A percentile compares a stretch with the other conserved stretches of the same genome.
Conservation (phyloP, 1,140 invertebrate species). For the Pomacea maculata region DNA sequence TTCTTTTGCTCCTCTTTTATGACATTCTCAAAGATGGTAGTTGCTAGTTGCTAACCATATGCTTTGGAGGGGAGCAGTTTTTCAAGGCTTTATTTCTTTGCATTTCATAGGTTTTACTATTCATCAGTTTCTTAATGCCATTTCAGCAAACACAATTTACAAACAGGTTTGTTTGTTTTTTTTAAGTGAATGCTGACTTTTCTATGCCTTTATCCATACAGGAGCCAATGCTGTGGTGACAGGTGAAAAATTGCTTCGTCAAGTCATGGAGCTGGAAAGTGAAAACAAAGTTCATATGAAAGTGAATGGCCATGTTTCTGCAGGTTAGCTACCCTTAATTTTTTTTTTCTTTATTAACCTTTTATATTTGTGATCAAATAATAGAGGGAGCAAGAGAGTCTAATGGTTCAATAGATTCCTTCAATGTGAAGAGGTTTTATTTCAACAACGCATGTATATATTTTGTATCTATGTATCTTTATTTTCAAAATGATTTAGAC, state of each 20-base stretch:
- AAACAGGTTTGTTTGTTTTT: too few species aligned
- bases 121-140: too few species aligned
- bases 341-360: too few species aligned
- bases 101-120: too few species aligned
- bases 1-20: too few species aligned
- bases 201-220: background rate
- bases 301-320: background rate
- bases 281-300: background rate
- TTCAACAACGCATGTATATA: background rate
- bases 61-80: too few species aligned
- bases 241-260: background rate
- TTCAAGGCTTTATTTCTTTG: too few species aligned
- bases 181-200: too few species aligned
- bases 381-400: background rate
- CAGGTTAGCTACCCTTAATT: background rate
- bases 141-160: too few species aligned
- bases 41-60: too few species aligned
- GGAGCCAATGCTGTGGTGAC: background rate
- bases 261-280: conserved; percentile 12
- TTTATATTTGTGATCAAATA: background rate
- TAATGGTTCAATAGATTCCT: background rate
- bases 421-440: background rate
- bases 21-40: too few species aligned
- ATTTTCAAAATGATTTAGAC: background rate
- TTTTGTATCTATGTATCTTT: background rate